phyloP scores from a whole-genome alignment of 1,140 invertebrate species.

The Drosophila ogumai region DNA sequence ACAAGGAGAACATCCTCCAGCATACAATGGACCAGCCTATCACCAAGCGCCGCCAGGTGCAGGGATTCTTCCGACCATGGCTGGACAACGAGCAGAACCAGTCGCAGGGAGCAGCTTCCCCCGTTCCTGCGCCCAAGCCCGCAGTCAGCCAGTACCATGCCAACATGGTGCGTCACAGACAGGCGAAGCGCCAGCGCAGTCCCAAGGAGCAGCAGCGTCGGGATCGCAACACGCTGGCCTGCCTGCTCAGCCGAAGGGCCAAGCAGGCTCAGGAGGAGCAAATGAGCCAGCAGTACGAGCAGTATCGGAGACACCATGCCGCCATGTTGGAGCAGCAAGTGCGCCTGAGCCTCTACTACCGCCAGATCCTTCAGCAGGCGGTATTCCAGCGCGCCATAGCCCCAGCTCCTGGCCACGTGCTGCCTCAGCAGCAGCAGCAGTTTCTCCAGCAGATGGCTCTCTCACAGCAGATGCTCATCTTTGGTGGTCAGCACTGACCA shows the following conservation, averaged over 20 bases:
- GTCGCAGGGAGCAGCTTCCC: background rate
- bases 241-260: slow-evolving; percentile 57
- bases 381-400: slow-evolving; percentile 52
- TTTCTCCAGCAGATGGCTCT: slow-evolving; percentile 60
- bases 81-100: slow-evolving; percentile 53
- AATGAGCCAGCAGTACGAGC: slow-evolving; percentile 51
- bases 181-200: slow-evolving; percentile 42
- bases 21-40: background rate
- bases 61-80: slow-evolving; percentile 64
- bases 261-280: slow-evolving; percentile 56
- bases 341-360: slow-evolving; percentile 62
- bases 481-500: slow-evolving; percentile 42
- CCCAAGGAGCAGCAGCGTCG: slow-evolving; percentile 66
- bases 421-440: slow-evolving; percentile 64
- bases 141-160: slow-evolving; percentile 59
- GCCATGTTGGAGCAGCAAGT: slow-evolving; percentile 64
- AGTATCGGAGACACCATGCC: slow-evolving; percentile 46
- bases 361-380: slow-evolving; percentile 64
- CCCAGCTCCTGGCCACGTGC: background rate
- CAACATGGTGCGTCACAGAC: slow-evolving; percentile 63
- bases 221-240: slow-evolving; percentile 67
- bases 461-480: slow-evolving; percentile 68
- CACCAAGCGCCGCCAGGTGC: slow-evolving; percentile 47
- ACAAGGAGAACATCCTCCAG: slow-evolving; percentile 27
- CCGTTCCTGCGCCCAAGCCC: background rate